phyloP scores from a whole-genome alignment of 2,797 vertebrate species.

The Hydrocynus forskahlii region DNA sequence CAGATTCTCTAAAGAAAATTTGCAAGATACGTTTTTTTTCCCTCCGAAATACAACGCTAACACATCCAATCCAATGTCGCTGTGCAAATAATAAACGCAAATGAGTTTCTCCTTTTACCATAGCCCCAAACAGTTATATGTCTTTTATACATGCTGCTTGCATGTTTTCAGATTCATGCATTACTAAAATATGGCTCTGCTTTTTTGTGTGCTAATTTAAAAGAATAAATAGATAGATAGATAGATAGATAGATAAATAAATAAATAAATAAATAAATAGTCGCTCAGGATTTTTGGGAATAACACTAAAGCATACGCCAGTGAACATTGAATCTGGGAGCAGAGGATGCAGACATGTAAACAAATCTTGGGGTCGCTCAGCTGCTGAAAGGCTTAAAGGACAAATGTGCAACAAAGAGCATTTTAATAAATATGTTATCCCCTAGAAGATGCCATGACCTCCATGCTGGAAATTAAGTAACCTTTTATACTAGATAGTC shows the following conservation, averaged over 20 bases:
- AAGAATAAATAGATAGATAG: not conserved
- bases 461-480: not conserved
- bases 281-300: not conserved
- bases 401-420: not conserved
- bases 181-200: not conserved
- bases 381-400: not conserved
- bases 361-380: not conserved
- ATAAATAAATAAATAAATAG: not conserved
- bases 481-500: not conserved
- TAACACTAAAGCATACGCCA: not conserved
- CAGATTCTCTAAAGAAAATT: not conserved
- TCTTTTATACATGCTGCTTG: conserved; percentile 46
- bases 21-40: not conserved
- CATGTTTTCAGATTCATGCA: conserved; percentile 66
- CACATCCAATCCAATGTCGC: not conserved
- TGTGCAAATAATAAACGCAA: not conserved
- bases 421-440: not conserved
- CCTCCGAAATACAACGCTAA: not conserved
- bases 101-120: no score
- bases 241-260: conserved; percentile 17
- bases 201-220: conserved; percentile 18
- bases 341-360: not conserved
- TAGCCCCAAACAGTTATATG: not conserved
- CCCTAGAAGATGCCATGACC: not conserved
- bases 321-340: not conserved